phyloP scores from a whole-genome alignment of 1,140 invertebrate genomes.

The Drosophila parvula region DNA sequence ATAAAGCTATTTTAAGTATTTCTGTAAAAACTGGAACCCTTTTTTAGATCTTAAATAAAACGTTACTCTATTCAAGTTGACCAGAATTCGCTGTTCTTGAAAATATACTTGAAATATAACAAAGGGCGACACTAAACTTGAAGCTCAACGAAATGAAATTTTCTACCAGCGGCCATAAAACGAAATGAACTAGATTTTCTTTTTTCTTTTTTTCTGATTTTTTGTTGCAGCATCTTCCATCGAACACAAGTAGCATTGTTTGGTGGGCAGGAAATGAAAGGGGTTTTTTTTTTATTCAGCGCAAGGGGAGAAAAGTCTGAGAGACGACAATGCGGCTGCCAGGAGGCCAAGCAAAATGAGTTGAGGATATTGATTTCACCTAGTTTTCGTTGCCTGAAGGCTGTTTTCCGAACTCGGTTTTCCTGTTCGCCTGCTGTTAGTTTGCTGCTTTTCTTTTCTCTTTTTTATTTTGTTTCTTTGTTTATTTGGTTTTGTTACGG shows the following conservation, averaged over 20 bases:
- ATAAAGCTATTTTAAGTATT: too few relatives aligned
- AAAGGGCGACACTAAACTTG: conserved; percentile 60
- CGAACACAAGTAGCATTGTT: conserved; percentile 52
- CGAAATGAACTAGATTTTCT: conserved; percentile 64
- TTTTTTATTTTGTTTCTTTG: conserved; percentile 9
- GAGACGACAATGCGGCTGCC: conserved; percentile 52
- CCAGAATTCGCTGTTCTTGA: conserved; percentile 17
- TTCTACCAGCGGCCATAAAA: conserved; percentile 56
- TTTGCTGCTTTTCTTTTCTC: conserved; percentile 3
- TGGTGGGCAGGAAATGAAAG: conserved; percentile 46
- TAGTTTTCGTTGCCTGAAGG: conserved; percentile 55
- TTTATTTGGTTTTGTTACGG: conserved; percentile 37
- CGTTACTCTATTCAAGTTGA: neutral
- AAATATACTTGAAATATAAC: conserved; percentile 15
- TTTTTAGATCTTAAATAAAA: neutral
- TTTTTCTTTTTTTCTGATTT: neutral
- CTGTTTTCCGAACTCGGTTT: conserved; percentile 31
- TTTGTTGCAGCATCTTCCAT: conserved; percentile 37
- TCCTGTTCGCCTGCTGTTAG: conserved; percentile 16
- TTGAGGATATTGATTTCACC: conserved; percentile 76
- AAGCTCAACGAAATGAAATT: conserved; percentile 60
- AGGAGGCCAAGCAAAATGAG: conserved; percentile 58
- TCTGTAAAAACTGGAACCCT: neutral
- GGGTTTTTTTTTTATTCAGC: conserved; percentile 19
- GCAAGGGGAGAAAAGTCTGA: conserved; percentile 13